Percentiles rank a stretch among this genome's conserved stretches.
These are phyloP conservation scores for Potamarius usumacintae DNA, from an alignment of 2,113 vertebrate species.

Conservation along the genomic window DNA sequence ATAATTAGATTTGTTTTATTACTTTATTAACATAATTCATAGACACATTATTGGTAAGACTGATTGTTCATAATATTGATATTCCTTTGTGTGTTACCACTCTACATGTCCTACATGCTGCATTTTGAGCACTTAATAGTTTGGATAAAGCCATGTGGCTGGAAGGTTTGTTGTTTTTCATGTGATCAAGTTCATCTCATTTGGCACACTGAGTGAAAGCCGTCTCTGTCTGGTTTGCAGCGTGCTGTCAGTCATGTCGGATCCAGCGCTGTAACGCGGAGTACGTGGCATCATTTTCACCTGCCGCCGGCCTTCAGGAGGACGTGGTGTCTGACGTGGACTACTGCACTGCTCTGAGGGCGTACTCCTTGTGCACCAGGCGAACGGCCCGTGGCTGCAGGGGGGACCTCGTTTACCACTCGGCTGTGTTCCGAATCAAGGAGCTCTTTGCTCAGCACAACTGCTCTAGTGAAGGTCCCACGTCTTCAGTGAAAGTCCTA, in stretches of 20 bases:
- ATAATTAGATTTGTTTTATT: neutral
- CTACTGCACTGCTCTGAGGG: slow-evolving; percentile 78
- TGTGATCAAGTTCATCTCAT: neutral
- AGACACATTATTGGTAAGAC: neutral
- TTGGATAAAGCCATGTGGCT: neutral
- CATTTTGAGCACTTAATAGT: neutral
- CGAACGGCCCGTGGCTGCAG: slow-evolving; percentile 76
- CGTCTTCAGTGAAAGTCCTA: slow-evolving; percentile 69
- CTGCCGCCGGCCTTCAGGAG: slow-evolving; percentile 73
- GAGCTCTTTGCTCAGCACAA: slow-evolving; percentile 80
- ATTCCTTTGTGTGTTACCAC: neutral
- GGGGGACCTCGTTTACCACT: slow-evolving; percentile 81
- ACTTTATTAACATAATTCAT: neutral
- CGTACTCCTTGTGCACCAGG: slow-evolving; percentile 75
- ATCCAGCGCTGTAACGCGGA: slow-evolving; percentile 80
- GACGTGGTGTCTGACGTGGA: slow-evolving; percentile 69
- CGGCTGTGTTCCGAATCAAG: slow-evolving; percentile 77
- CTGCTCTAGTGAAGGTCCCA: slow-evolving; percentile 81
- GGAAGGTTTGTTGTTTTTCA: neutral
- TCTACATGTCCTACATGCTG: neutral
- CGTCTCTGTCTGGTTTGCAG: slow-evolving; percentile 60
- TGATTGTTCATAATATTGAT: neutral
- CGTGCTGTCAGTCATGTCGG: slow-evolving; percentile 78
- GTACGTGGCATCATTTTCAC: slow-evolving; percentile 76
- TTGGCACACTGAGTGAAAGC: neutral